Conservation (phyloP, 2,888 invertebrate species). For the Euspilapteryx auroguttella region DNA sequence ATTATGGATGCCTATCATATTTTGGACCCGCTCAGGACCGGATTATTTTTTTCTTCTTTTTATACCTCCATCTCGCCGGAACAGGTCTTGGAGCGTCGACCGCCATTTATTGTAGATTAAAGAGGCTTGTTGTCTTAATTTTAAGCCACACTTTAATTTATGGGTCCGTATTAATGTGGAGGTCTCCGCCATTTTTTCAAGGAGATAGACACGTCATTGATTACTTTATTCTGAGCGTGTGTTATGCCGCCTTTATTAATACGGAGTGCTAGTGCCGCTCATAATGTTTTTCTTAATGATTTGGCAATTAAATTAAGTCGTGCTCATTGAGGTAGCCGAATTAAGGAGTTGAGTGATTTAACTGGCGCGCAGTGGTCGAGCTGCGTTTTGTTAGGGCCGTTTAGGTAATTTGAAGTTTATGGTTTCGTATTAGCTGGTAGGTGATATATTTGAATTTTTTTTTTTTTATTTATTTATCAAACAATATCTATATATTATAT, state of each 20-base stretch:
- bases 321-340: constrained; percentile 53
- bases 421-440: too few species aligned
- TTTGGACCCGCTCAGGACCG: constrained; percentile 58
- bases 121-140: constrained; percentile 63
- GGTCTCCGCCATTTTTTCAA: constrained; percentile 43
- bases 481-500: too few species aligned
- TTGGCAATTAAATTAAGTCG: constrained; percentile 60
- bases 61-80: constrained; percentile 46
- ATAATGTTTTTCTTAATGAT: constrained; percentile 59
- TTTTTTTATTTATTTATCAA: too few species aligned
- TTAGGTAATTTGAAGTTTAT: too few species aligned
- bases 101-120: constrained; percentile 63
- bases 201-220: constrained; percentile 39
- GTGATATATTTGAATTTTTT: too few species aligned
- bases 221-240: constrained; percentile 41
- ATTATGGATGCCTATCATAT: constrained; percentile 63
- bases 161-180: constrained; percentile 49
- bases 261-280: constrained; percentile 40
- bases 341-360: constrained; percentile 29
- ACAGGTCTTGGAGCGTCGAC: constrained; percentile 54
- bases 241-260: constrained; percentile 34
- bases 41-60: constrained; percentile 55
- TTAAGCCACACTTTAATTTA: constrained; percentile 59
- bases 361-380: too few species aligned
- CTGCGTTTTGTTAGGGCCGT: too few species aligned